These are phyloP conservation scores for Drosophila ercepeae DNA, from an alignment of 1,140 invertebrate genomes.

Conservation along the genomic window DNA sequence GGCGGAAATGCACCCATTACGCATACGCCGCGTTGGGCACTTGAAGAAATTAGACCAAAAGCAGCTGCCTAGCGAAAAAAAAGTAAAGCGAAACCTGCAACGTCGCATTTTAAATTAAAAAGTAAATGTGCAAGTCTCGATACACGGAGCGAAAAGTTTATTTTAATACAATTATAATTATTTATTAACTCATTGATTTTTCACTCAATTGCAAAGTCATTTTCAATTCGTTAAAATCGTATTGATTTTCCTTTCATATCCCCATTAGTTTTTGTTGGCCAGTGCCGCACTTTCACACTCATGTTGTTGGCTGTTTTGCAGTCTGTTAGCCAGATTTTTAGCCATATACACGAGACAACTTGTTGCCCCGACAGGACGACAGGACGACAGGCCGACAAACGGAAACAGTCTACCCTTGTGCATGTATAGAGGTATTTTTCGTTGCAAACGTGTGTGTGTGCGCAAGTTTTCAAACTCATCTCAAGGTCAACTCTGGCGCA, in stretches of 20 bases:
- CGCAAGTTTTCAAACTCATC: constrained; percentile 34
- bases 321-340: constrained; percentile 61
- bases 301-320: constrained; percentile 45
- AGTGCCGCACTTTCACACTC: constrained; percentile 46
- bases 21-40: constrained; percentile 66
- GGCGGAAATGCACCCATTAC: constrained; percentile 42
- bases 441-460: constrained; percentile 5
- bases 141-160: constrained; percentile 40
- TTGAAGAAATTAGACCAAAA: constrained; percentile 73
- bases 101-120: constrained; percentile 68
- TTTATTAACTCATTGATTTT: background rate
- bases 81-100: constrained; percentile 21
- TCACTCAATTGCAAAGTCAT: background rate
- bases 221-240: too few species aligned
- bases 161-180: background rate
- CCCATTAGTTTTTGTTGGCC: constrained; percentile 11
- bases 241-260: background rate
- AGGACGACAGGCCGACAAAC: constrained; percentile 15
- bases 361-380: constrained; percentile 51
- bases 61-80: background rate
- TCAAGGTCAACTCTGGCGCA: constrained; percentile 64
- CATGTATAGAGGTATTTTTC: constrained; percentile 11
- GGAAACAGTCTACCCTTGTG: constrained; percentile 3
- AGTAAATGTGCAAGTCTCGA: constrained; percentile 43
- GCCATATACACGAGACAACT: constrained; percentile 53